Evolutionary conservation across 2,888 invertebrate species (phyloP).

Genomic region (Rotaria magnacalcarata): DNA sequence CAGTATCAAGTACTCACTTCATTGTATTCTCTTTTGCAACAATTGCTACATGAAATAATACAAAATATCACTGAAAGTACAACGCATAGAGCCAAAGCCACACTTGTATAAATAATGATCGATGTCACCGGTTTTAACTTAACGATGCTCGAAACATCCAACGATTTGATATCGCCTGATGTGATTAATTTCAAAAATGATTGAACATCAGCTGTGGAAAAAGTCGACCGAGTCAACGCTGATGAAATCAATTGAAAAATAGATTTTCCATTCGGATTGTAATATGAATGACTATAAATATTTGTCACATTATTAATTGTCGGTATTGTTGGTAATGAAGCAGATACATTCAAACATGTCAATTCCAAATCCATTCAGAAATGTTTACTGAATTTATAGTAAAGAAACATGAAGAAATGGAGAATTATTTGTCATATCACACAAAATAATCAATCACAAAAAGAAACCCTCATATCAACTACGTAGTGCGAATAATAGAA

Average conservation of each 20-base stretch:
- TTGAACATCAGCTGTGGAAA: not conserved
- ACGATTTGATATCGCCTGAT: not conserved
- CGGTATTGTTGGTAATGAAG: not conserved
- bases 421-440: too few relatives aligned
- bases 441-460: too few relatives aligned
- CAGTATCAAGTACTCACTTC: not conserved
- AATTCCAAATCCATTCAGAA: not conserved
- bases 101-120: slow-evolving; percentile 14
- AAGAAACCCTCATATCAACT: too few relatives aligned
- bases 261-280: not conserved
- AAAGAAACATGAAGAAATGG: too few relatives aligned
- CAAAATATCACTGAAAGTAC: not conserved
- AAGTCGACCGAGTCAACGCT: not conserved
- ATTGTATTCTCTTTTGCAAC: not conserved
- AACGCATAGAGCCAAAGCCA: not conserved
- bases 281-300: not conserved
- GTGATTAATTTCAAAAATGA: not conserved
- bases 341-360: not conserved
- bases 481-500: too few relatives aligned
- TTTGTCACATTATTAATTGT: not conserved
- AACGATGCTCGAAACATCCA: not conserved
- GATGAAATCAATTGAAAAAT: not conserved
- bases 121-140: not conserved
- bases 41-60: slow-evolving; percentile 1
- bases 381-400: not conserved